Base-by-base conservation (phyloP, 2,113 vertebrate species). In the Sclerurus mexicanus region DNA sequence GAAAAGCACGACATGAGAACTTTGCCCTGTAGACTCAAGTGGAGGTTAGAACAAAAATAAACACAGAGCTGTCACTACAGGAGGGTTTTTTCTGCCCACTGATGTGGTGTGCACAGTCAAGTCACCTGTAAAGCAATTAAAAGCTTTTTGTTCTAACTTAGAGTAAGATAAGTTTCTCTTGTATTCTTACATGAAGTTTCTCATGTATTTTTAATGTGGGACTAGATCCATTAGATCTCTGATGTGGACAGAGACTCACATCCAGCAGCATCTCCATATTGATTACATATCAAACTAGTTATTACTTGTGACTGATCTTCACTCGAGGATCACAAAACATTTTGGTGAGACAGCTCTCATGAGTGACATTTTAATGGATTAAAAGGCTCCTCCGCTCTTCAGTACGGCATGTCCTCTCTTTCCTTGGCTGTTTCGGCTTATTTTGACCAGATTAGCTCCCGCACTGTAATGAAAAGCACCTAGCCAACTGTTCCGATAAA, bases 321-420 rank as follows among this genome's bases (percentile, higher is more conserved):
- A 40, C 56, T 15, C 3, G n/a, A 63, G 63, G 12, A 85, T 15
- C 59, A 18, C 67, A 27, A 31, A 31, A 4, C 23, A 1, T 35
- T 67, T 40, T 0, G 3, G 53, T 31, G 58, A 39, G 47, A 10
- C 30, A 55, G 67, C 50, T 42, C 37, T 58, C 10, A 0, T 0
- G 19, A 53, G 78, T 14, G 60, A 30, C 2, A 12, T 30, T 85
- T 37, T 18, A 16, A 50, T 31, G 71, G 74, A 5, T 69, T 28
- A 72, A 87, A 85, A n/a, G 4, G 5, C 49, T 82, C 77, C 60
- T 55, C 37, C 21, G 2, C 33, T 56, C 55, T 42, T 69, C 7
- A 2, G 47, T 4, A 4, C 44, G 15, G 7, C 4, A 9, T 42
- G 40, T 21, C 64, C 4, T 60, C 84, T 63, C 84, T n/a, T 21